phyloP scores from a whole-genome alignment of 2,113 vertebrate genomes.

The Aegotheles bennettii region DNA sequence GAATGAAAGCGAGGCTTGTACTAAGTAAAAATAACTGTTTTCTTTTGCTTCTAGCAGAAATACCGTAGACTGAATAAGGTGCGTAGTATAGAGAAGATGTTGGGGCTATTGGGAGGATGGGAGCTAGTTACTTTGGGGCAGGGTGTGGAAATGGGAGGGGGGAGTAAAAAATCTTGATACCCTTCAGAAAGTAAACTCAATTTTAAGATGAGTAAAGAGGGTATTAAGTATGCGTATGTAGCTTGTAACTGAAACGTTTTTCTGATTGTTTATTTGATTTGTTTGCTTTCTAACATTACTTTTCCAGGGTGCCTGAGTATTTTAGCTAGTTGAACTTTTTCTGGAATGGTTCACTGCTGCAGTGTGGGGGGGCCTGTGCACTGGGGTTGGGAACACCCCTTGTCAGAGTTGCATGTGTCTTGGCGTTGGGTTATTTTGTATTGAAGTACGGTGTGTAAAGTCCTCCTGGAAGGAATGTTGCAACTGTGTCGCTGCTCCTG shows the following conservation, averaged over 20 bases:
- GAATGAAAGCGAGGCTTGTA: conserved; percentile 42
- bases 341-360: background rate
- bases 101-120: conserved; percentile 47
- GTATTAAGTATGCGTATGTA: background rate
- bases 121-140: conserved; percentile 55
- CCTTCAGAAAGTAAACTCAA: background rate
- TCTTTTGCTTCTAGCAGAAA: conserved; percentile 63
- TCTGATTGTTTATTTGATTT: background rate
- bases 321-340: background rate
- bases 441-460: background rate
- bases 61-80: conserved; percentile 64
- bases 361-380: background rate
- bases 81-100: conserved; percentile 58
- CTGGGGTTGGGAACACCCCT: background rate
- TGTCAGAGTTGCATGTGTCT: background rate
- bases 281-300: background rate
- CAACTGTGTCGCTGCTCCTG: background rate
- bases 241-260: background rate
- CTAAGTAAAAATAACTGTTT: conserved; percentile 56
- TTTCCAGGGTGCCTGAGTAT: background rate
- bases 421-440: background rate
- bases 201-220: background rate
- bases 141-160: conserved; percentile 36
- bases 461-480: background rate
- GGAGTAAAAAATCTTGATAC: background rate